These are phyloP conservation scores for Rhinatrema bivittatum DNA, from an alignment of 2,797 vertebrate species.

Conservation along the genomic window DNA sequence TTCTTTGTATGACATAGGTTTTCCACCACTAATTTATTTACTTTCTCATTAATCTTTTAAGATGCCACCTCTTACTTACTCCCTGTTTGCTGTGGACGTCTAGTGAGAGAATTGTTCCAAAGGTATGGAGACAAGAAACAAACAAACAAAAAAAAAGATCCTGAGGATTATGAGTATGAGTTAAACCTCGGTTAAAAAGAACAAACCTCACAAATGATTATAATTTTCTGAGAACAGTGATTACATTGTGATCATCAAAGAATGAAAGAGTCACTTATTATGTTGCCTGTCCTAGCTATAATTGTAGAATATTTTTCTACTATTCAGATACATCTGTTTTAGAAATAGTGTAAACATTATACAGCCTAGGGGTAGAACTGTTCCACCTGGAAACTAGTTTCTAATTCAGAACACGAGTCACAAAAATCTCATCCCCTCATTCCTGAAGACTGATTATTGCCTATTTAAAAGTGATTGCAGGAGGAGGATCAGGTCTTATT, in stretches of 20 bases:
- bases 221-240: no score
- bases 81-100: no score
- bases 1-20: no score
- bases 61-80: no score
- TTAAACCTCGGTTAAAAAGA: no score
- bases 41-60: no score
- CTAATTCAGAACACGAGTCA: neutral
- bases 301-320: neutral
- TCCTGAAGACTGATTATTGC: neutral
- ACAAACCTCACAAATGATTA: no score
- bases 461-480: constrained; percentile 5
- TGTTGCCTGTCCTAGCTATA: neutral
- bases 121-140: no score
- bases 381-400: neutral
- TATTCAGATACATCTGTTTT: neutral
- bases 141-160: no score
- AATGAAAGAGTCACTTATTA: constrained; percentile 1
- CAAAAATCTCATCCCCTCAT: neutral
- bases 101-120: no score
- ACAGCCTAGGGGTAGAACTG: neutral
- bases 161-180: no score
- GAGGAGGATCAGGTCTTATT: neutral
- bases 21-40: no score
- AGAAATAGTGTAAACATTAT: constrained; percentile 12
- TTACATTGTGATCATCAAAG: neutral